Conservation (phyloP, 2,797 vertebrate genomes). For the Cheirogaleus major region DNA sequence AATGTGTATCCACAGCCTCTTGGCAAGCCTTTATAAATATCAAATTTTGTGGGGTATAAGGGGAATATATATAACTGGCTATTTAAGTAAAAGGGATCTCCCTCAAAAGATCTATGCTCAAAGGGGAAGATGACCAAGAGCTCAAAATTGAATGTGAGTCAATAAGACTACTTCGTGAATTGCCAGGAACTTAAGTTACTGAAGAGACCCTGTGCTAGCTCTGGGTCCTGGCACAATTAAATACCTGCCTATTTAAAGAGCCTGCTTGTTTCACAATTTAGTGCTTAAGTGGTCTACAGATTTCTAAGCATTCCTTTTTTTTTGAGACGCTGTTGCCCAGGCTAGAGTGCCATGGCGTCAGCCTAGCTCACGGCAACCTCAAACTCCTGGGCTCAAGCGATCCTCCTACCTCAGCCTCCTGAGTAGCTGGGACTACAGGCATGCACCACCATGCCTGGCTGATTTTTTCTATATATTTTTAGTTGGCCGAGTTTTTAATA, state of each 20-base stretch:
- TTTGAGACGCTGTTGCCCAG: no score
- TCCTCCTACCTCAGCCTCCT: no score
- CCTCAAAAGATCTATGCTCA: not conserved
- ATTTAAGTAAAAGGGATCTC: not conserved
- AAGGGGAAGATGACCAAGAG: not conserved
- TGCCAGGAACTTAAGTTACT: not conserved
- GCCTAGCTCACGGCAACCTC: no score
- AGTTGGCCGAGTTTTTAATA: no score
- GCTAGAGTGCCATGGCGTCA: no score
- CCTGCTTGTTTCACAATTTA: not conserved
- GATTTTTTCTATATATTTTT: no score
- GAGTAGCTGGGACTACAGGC: no score
- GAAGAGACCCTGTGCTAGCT: not conserved
- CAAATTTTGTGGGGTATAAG: not conserved
- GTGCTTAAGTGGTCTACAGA: not conserved
- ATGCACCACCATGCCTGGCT: no score
- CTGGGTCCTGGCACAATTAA: no score
- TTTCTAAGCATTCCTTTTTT: not conserved
- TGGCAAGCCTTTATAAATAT: not conserved
- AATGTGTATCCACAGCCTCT: not conserved
- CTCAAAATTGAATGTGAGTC: not conserved
- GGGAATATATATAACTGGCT: not conserved
- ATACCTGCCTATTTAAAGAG: not conserved
- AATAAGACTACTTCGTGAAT: not conserved
- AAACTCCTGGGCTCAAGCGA: no score